Conservation (phyloP, 2,888 invertebrate species). For the Sminthurides aquaticus region DNA sequence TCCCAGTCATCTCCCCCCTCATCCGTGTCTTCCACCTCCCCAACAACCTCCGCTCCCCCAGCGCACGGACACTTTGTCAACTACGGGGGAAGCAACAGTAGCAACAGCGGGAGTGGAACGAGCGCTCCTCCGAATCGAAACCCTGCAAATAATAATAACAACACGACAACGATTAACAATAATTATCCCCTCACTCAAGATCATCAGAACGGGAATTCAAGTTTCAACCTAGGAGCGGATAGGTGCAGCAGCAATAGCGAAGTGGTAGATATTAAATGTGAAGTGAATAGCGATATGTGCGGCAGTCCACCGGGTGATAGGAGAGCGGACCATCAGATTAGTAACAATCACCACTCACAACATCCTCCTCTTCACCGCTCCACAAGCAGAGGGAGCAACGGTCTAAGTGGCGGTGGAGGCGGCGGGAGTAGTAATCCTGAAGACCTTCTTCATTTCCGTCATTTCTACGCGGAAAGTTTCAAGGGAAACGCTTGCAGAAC, state of each 20-base stretch:
- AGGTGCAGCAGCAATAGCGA: slow-evolving; percentile 1
- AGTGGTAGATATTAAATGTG: slow-evolving; percentile 21
- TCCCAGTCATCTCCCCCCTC: slow-evolving; percentile 20
- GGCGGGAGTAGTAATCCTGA: slow-evolving; percentile 8
- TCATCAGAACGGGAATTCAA: not conserved
- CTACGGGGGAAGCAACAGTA: slow-evolving; percentile 4
- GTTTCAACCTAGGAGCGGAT: not conserved
- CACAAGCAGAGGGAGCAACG: too few species aligned
- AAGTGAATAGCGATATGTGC: slow-evolving; percentile 18
- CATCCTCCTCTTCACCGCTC: not conserved
- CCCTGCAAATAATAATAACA: slow-evolving; percentile 17
- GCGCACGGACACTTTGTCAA: slow-evolving; percentile 5
- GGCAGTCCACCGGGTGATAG: slow-evolving; percentile 15
- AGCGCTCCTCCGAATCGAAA: not conserved
- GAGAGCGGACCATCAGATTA: not conserved
- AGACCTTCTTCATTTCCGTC: slow-evolving; percentile 18
- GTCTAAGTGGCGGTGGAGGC: slow-evolving; percentile 6
- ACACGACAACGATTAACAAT: slow-evolving; percentile 11
- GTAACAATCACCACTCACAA: not conserved
- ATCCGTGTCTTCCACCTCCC: slow-evolving; percentile 24
- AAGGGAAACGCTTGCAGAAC: not conserved
- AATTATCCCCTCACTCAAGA: slow-evolving; percentile 18
- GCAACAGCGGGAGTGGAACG: slow-evolving; percentile 1
- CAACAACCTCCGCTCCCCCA: slow-evolving; percentile 19
- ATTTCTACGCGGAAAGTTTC: slow-evolving; percentile 18